Evolutionary conservation across 1,140 invertebrate genomes (phyloP), one percentile per base, ranked within the genome.

Genomic region (Bombus consobrinus): DNA sequence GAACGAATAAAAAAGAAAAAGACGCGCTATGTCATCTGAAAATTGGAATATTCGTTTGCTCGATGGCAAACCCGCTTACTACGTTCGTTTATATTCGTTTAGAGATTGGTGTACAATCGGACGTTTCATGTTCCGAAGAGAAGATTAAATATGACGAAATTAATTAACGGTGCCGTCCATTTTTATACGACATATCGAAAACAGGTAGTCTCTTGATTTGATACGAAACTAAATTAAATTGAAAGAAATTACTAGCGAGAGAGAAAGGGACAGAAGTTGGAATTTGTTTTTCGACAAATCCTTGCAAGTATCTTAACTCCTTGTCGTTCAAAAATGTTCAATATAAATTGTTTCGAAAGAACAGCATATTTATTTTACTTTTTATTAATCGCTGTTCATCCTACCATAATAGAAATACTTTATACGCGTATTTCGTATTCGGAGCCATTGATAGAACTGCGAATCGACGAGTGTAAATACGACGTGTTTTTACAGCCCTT

Each of bases 21-120:
- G 62, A 82, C 62, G 47, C 53, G 62, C 47, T 64, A 37, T 74
- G 57, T 75, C 81, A 75, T 90, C 82, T 66, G 69, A 78, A 89
- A 90, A 89, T 90, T 87, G 88, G 74, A 89, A 90, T 90, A 87
- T 90, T 81, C 68, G 57, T 81, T 80, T 39, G 47, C 77, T 83
- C 59, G 83, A 64, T 85, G 83, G 74, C 18, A 76, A 76, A 66
- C 71, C 83, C 34, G 64, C 39, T 85, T 79, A 79, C 59, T 34
- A 53, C 47, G 47, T 53, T 53, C 47, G 47, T 22, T 53, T 53
- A 53, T 53, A 85, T 83, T 86, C 72, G 82, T 69, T 85, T 85
- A 47, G 22, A 43, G 39, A 68, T 86, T 73, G 72, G 25, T 83
- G 71, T 82, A 74, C 71, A 75, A 81, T 66, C 47, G 82, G 43